Percentiles rank a stretch among this genome's conserved stretches.
Conservation (phyloP, 2,888 invertebrate genomes). For the Conistra vaccinii region DNA sequence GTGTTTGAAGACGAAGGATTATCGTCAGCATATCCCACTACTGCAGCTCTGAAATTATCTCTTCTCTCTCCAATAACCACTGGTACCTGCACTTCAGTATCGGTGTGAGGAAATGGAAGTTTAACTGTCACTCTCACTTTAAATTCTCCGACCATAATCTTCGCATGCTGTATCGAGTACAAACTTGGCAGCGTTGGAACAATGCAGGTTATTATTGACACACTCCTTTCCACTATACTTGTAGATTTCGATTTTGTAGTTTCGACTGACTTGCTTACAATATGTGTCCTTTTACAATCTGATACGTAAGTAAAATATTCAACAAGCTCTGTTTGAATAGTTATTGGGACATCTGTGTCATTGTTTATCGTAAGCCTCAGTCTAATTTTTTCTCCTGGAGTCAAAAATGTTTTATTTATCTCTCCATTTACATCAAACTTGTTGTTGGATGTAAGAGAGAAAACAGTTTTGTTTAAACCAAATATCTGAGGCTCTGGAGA, state of each 20-base stretch:
- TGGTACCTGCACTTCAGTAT: conserved; percentile 63
- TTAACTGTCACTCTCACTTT: conserved; percentile 61
- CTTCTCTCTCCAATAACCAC: conserved; percentile 66
- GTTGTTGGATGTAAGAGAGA: not conserved
- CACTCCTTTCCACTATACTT: conserved; percentile 54
- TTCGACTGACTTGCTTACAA: conserved; percentile 31
- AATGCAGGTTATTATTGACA: conserved; percentile 41
- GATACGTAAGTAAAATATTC: conserved; percentile 23
- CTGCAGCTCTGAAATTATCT: not conserved
- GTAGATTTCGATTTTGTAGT: conserved; percentile 26
- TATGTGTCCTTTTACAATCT: not conserved
- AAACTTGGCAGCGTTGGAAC: conserved; percentile 58
- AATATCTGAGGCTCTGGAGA: conserved; percentile 25
- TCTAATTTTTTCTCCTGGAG: conserved; percentile 48
- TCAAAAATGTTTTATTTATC: conserved; percentile 42
- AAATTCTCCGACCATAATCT: conserved; percentile 63
- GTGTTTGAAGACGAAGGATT: not conserved
- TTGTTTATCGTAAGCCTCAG: conserved; percentile 37
- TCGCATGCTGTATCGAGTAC: conserved; percentile 67
- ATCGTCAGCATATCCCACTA: not conserved
- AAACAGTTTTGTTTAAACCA: conserved; percentile 20
- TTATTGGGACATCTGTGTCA: conserved; percentile 24
- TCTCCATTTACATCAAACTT: conserved; percentile 26
- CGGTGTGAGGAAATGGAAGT: conserved; percentile 66
- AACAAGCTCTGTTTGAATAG: conserved; percentile 29